Conservation (phyloP, 1,140 invertebrate species). For the Hyles vespertilio region DNA sequence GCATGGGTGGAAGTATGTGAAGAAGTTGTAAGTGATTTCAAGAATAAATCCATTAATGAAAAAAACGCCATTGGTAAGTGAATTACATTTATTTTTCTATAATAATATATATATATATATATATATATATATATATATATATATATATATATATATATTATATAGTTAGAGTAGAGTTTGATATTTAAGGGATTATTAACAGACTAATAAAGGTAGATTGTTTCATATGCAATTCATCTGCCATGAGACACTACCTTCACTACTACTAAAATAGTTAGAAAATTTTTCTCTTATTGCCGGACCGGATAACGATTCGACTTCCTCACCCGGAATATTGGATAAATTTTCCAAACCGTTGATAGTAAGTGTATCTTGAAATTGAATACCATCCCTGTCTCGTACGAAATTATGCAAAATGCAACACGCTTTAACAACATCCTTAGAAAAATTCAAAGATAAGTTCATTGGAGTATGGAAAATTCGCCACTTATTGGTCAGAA, state of each 20-base stretch:
- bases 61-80: no score
- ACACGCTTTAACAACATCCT: constrained; percentile 42
- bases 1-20: no score
- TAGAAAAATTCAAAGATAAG: constrained; percentile 37
- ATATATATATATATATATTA: no score
- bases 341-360: constrained; percentile 5
- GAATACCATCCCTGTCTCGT: constrained; percentile 35
- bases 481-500: constrained; percentile 50
- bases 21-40: no score
- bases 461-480: constrained; percentile 52
- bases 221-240: constrained; percentile 16
- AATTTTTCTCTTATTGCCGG: constrained; percentile 23
- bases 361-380: constrained; percentile 38
- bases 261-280: constrained; percentile 27
- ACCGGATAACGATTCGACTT: constrained; percentile 15
- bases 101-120: no score
- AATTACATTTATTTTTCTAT: no score
- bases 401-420: constrained; percentile 61
- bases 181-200: no score
- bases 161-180: no score
- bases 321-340: no score
- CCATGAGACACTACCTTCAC: constrained; percentile 12
- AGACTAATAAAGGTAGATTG: no score
- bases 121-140: no score
- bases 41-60: no score